Base-by-base conservation (phyloP, 2,797 vertebrate genomes). In the Gallinago nigripennis region DNA sequence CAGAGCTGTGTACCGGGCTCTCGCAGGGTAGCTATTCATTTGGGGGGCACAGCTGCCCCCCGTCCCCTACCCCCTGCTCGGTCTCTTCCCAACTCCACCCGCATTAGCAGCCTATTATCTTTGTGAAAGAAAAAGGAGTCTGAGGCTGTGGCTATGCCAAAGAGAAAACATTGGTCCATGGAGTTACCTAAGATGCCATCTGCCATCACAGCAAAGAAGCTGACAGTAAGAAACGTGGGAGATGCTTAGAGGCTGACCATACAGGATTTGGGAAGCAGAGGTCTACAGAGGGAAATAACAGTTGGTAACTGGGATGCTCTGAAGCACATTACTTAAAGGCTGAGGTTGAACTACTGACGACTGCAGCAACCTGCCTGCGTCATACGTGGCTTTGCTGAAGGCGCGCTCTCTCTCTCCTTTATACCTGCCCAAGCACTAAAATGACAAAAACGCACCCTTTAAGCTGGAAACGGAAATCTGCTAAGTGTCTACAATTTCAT, bases 1-100 rank as follows among this genome's bases (percentile, higher is more conserved):
- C 69, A 77, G 63, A 70, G 39, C 39, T 39, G 39, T 39, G 39
- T 39, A 39, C 9, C 8, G 0, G 0, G 51, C 0, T 0, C 57
- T 87, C 8, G 5, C 45, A 79, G 66, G 64, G 41, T 48, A 37
- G 48, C 57, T 82, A 2, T 91, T 65, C 0, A 0, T 79, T 73
- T 58, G 17, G 61, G 54, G 90, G 77, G 21, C 27, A 65, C n/a
- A 56, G 75, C 28, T 12, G 3, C 31, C 41, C 9, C 9, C 0
- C 0, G 9, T 56, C 24, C 73, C 54, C 57, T 43, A 21, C 12
- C 5, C 33, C 8, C 14, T 50, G 28, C 37, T 61, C 2, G 0
- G 18, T n/a, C 46, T 72, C 61, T 51, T 27, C 86, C 50, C 61
- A 51, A 35, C 50, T 46, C 27, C 16, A 4, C 45, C 27, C 15